Evolutionary conservation across 2,113 vertebrate genomes (phyloP), one percentile per base, ranked within the genome.

Genomic region (Phasianus colchicus): DNA sequence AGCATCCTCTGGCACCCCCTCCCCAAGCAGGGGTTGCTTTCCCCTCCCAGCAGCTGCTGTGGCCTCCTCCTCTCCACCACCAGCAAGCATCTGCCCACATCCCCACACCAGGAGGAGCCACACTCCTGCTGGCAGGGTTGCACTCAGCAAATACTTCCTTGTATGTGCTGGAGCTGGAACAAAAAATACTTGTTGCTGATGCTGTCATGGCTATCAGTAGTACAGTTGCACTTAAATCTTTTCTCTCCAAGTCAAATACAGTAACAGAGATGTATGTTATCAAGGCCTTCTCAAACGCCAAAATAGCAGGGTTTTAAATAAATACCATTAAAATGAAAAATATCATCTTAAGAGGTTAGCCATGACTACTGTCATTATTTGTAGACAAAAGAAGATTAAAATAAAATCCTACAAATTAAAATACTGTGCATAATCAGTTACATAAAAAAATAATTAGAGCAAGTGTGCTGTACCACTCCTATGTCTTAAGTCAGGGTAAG

Each of bases 171-270:
- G 27, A 79, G 82, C 54, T 79, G 75, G 36, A 91, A 67, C 30
- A 65, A 76, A 63, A 93, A 65, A 65, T 47, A 69, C 93, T 86
- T 92, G 92, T 34, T 89, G 93, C 83, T 83, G 83, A 80, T 83
- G 92, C 92, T 24, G 18, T 61, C 45, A 66, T 36, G 93, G 79
- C 79, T 83, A 88, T 77, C 75, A 83, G 64, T 29, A 30, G 60
- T 71, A 66, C 45, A 61, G 90, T 2, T 76, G 38, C 3, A 2
- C 36, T 80, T 92, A 25, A 88, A 91, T 50, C n/a, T 79, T 61
- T 80, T 58, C 89, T 77, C 63, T 80, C 78, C 66, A 36, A 88
- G 72, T 60, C 92, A 73, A 92, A 93, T 86, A 92, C 3, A 2
- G 57, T 50, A 92, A 80, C 6, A 47, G 60, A 80, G 47, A 67